Evolutionary conservation across 2,797 vertebrate genomes (phyloP), one percentile per base, ranked within the genome.

Genomic region (Tolypeutes matacus): DNA sequence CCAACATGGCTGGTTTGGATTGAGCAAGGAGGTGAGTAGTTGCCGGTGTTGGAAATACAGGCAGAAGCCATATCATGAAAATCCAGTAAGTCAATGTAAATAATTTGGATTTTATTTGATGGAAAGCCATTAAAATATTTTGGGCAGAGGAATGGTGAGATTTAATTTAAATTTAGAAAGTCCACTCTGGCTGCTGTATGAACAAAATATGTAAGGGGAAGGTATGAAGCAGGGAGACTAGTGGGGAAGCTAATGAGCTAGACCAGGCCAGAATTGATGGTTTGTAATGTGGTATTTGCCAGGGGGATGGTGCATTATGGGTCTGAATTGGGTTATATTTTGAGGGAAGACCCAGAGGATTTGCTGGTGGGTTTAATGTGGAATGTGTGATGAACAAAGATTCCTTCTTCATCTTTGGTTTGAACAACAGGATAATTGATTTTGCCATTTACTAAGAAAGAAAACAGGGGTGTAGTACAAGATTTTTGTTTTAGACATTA

Each of bases 381-480:
- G 10, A 34, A 4, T 76, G 23, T 51, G 12, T 81, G 73, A 90
- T 31, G 95, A 39, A 29, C 62, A 51, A 34, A 14, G 7, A 49
- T 72, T 56, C 3, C 31, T 72, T 93, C 17, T 76, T 86, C 2
- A n/a, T 72, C 29, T 80, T 69, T 94, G 46, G 23, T 39, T 23
- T 92, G 53, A 95, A 27, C 67, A 92, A 67, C 7, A 64, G 23
- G 60, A 92, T 70, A 87, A 86, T 58, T 89, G 21, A 39, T 78
- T 12, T 3, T 36, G 18, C 34, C 36, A 69, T 69, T 18, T 69
- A 34, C 34, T 69, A 69, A 69, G 67, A n/a, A n/a, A n/a, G 64
- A n/a, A 67, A 34, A 17, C 64, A 67, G 31, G 13, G 17, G 64
- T 62, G 60, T 62, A 62, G 60, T 2, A 62, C 25, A 62, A 62